phyloP scores from a whole-genome alignment of 64 coral and sea anemone species.

The Orbicella faveolata region DNA sequence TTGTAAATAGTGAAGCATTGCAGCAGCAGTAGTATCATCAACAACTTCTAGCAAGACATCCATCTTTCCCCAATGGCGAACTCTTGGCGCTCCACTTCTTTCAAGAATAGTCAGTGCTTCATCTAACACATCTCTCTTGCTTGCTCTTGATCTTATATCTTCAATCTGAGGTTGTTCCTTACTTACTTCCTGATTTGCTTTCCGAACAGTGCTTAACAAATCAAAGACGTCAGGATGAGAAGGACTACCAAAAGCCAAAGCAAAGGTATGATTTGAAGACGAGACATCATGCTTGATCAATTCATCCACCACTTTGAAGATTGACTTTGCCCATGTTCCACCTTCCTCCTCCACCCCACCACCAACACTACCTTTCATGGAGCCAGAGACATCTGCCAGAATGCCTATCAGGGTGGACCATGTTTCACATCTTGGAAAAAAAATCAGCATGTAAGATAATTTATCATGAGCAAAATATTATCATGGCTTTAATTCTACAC shows the following conservation, averaged over 20 bases:
- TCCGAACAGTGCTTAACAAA: background rate
- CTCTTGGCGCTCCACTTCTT: background rate
- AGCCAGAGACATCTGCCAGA: constrained; percentile 39
- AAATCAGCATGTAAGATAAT: no score
- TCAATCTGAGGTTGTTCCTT: background rate
- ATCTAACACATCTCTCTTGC: background rate
- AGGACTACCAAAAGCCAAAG: constrained; percentile 12
- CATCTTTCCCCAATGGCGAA: constrained; percentile 27
- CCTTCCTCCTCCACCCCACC: background rate
- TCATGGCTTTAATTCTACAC: no score
- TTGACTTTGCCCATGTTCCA: constrained; percentile 13
- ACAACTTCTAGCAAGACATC: background rate
- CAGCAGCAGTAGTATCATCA: background rate
- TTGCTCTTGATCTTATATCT: background rate
- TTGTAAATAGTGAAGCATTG: background rate
- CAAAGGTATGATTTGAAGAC: constrained; percentile 25
- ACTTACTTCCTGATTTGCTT: background rate
- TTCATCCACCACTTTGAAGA: constrained; percentile 33
- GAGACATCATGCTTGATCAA: constrained; percentile 39
- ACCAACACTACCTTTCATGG: constrained; percentile 23
- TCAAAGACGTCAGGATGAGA: background rate
- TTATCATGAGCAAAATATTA: no score
- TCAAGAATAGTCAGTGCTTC: constrained; percentile 5
- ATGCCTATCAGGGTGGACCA: constrained; percentile 24
- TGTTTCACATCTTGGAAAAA: background rate